A percentile compares a stretch with the other conserved stretches of the same genome.
Evolutionary conservation across 2,888 invertebrate species (phyloP).

Genomic region (Drosophila atripex): DNA sequence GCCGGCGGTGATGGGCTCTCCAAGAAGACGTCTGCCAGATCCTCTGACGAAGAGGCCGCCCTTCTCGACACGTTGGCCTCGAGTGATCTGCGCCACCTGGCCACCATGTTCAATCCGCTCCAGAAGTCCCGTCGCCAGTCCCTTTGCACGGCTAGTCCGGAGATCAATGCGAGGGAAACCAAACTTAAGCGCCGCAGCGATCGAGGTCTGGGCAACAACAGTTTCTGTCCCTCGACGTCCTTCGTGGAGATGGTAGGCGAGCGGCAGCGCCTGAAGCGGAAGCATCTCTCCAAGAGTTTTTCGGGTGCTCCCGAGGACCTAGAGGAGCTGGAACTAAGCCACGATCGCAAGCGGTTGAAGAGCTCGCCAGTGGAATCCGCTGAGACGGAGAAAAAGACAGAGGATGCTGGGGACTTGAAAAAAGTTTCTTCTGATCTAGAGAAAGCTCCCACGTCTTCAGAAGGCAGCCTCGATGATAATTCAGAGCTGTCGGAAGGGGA

Average conservation of each 20-base stretch:
- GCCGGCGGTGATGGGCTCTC: background rate
- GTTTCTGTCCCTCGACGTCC: constrained; percentile 75
- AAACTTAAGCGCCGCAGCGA: constrained; percentile 60
- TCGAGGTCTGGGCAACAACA: constrained; percentile 27
- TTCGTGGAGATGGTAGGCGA: constrained; percentile 73
- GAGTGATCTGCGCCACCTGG: constrained; percentile 58
- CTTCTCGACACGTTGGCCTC: constrained; percentile 59
- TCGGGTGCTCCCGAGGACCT: constrained; percentile 55
- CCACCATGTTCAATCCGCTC: constrained; percentile 69
- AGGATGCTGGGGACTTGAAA: background rate
- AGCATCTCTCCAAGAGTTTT: constrained; percentile 77
- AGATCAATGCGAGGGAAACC: constrained; percentile 27
- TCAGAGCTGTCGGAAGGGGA: background rate
- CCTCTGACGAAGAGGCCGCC: constrained; percentile 44
- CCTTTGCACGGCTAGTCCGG: constrained; percentile 47
- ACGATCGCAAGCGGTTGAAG: constrained; percentile 28
- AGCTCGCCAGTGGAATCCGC: constrained; percentile 1
- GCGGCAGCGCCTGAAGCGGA: constrained; percentile 51
- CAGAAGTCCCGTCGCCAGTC: constrained; percentile 74
- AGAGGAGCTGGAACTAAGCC: constrained; percentile 25
- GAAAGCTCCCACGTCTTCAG: background rate
- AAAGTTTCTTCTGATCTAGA: background rate
- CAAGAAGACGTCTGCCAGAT: constrained; percentile 7
- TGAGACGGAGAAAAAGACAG: background rate
- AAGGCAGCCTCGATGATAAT: background rate